Evolutionary conservation across 2,797 vertebrate genomes (phyloP), one percentile per base, ranked within the genome.

Genomic region (Glossophaga mutica): DNA sequence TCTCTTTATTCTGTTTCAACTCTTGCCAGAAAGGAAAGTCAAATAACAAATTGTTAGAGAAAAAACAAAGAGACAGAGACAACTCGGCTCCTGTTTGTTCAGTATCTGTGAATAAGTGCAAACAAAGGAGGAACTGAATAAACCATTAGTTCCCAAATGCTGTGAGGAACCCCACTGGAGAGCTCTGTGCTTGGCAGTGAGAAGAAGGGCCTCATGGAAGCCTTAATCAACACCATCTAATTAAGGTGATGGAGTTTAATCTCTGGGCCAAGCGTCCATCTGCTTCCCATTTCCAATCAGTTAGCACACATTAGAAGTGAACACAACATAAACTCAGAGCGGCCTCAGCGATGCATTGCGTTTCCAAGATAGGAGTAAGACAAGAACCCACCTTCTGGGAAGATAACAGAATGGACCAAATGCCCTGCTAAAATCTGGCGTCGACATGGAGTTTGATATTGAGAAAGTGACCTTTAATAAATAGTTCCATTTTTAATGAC

Each of bases 241-340:
- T 98, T 96, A 96, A 94, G 88, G 92, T 95, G 91, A 87, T 79
- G 59, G 79, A 95, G 88, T 94, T 96, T 94, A 94, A 94, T 96
- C 73, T 96, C 87, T 93, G 92, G 95, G 95, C 89, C 96, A 97
- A 95, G 67, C 85, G 95, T 97, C 90, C 96, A 97, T 94, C 90
- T 97, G 97, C 59, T 97, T 97, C 91, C 55, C 48, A 95, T 95
- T 97, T 97, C 90, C 88, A 97, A 22, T 96, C 91, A 94, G 77
- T 96, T 96, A 98, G 68, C 50, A 59, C 83, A 94, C 79, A 70
- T 95, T 95, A 95, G 92, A 92, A 96, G 82, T 93, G 86, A 96
- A 71, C 26, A 62, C 73, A 78, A 81, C 67, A 82, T 94, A 84
- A 94, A 94, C 90, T 93, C 82, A 32, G 85, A 73, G 70, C 77